Base-by-base conservation (phyloP, 2,113 vertebrate species). In the Syrmaticus mikado region DNA sequence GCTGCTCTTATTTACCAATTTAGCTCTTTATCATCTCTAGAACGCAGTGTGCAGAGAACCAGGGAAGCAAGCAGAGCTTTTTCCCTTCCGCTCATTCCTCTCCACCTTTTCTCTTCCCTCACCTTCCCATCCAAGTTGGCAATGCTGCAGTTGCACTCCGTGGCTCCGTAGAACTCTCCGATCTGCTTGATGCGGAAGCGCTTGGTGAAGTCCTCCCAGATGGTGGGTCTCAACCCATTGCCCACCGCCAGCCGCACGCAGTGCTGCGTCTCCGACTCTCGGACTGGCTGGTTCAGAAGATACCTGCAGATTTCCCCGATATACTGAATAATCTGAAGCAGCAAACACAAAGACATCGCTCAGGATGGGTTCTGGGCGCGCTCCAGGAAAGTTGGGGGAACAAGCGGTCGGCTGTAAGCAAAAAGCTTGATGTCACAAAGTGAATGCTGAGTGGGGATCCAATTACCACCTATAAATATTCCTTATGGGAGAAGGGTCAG, bases 241-340 rank as follows among this genome's bases (percentile, higher is more conserved):
- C 99, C 99, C 34, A 98, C 80, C 0, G 99, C 99, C 82, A 99
- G 94, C 11, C 98, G 98, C 64, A 99, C 98, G 0, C 52, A 74
- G 93, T 99, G 99, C 18, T 34, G 95, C 3, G 25, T 62, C 89
- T 99, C 99, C 0, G 97, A 91, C 19, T 97, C 96, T 0, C 97
- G 95, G 6, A 95, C 90, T 0, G 98, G 98, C 93, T 99, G 99
- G 14, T 97, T 98, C 91, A 99, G 96, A 43, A 99, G 97, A 52
- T 99, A 99, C 41, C 99, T 98, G 70, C 99, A 99, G 92, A 98
- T 98, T 97, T 99, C 99, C 5, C 99, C 99, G 6, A 99, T 99
- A 79, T 99, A 99, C 94, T 99, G 98, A 46, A 99, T 97, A 52
- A 98, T 98, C 99, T 99, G 77, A 6, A 61, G 70, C n/a, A 32